Evolutionary conservation across 2,797 vertebrate genomes (phyloP).

Genomic region (Alcedo atthis): DNA sequence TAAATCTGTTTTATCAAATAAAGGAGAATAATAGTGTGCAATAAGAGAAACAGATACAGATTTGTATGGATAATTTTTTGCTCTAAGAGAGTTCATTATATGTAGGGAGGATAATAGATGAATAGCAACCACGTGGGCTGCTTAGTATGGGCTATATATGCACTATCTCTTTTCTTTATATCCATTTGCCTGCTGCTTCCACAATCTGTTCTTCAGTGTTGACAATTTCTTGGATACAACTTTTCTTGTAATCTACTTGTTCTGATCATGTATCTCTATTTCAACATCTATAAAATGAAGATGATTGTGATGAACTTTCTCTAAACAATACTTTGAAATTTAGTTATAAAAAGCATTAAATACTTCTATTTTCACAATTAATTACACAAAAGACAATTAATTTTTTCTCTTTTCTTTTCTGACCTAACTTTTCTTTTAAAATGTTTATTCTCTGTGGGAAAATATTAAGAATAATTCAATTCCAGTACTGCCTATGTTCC

Average conservation of each 20-base stretch:
- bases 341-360: neutral
- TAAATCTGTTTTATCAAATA: conserved; percentile 18
- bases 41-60: neutral
- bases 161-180: neutral
- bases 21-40: neutral
- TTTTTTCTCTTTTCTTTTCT: neutral
- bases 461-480: neutral
- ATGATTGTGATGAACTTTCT: neutral
- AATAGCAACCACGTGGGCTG: neutral
- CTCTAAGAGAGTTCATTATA: neutral
- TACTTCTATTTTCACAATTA: neutral
- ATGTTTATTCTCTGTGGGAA: neutral
- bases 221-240: neutral
- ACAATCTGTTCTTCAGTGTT: conserved; percentile 29
- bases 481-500: neutral
- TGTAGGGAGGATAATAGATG: neutral
- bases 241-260: neutral
- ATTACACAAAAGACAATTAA: neutral
- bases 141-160: neutral
- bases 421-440: neutral
- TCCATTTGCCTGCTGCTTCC: conserved; percentile 38
- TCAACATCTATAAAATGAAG: neutral
- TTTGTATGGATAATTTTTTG: neutral
- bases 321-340: neutral
- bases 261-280: neutral